Evolutionary conservation across 1,140 invertebrate genomes (phyloP).

Genomic region (Eulimnadia texana): DNA sequence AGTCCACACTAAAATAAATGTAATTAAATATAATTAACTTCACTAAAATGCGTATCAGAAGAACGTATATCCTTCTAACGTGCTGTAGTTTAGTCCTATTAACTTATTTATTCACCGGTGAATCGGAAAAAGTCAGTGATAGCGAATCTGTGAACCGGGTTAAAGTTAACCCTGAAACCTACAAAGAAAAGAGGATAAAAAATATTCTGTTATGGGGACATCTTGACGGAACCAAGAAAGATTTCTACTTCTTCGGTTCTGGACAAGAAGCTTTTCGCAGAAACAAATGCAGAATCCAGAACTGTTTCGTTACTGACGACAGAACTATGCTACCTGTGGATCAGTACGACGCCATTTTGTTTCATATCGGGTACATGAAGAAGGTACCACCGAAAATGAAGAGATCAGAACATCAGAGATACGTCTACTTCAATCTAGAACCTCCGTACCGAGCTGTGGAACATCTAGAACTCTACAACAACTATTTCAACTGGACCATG

Average conservation of each 20-base stretch:
- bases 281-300: neutral
- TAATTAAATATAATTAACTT: too few species aligned
- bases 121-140: too few species aligned
- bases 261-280: neutral
- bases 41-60: too few species aligned
- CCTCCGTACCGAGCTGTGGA: neutral
- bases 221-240: neutral
- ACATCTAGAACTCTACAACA: neutral
- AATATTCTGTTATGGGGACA: neutral
- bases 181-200: neutral
- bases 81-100: too few species aligned
- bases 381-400: neutral
- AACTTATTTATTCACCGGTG: too few species aligned
- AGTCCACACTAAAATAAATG: too few species aligned
- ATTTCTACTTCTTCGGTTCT: neutral
- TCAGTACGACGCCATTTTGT: neutral
- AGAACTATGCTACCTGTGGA: neutral
- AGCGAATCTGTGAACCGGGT: too few species aligned
- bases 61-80: too few species aligned
- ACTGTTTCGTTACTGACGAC: neutral
- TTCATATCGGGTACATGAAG: neutral
- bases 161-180: too few species aligned
- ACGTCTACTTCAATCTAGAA: slow-evolving; percentile 7
- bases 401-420: neutral
- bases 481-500: slow-evolving; percentile 35